Percentiles rank a stretch among this genome's conserved stretches.
Conservation (phyloP, 2,797 vertebrate species). For the Poeciliopsis gracilis region DNA sequence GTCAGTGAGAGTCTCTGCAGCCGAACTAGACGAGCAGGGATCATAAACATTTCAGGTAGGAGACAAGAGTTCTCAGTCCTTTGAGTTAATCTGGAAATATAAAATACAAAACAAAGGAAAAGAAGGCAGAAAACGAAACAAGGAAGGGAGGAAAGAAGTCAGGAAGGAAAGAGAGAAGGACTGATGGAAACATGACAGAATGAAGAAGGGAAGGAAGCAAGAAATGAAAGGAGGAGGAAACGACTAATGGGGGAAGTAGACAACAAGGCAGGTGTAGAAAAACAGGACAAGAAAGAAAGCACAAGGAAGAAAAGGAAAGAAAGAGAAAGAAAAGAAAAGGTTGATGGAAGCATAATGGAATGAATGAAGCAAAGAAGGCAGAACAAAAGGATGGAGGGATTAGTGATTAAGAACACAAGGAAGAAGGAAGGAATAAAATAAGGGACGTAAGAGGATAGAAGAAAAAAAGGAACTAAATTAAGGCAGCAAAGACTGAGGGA, state of each 20-base stretch:
- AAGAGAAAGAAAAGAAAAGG: no score
- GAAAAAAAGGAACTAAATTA: neutral
- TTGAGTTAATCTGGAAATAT: neutral
- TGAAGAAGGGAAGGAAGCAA: neutral
- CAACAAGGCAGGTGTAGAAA: neutral
- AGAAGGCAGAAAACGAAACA: neutral
- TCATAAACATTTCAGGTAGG: neutral
- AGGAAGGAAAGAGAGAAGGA: neutral
- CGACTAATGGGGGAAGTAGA: neutral
- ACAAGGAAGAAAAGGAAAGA: neutral
- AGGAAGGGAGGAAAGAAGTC: neutral
- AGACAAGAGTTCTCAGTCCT: neutral
- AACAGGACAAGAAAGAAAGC: neutral
- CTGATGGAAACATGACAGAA: neutral
- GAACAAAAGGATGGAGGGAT: neutral
- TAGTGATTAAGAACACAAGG: neutral
- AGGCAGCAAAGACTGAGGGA: neutral
- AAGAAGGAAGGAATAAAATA: neutral
- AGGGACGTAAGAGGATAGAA: no score
- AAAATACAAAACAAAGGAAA: neutral
- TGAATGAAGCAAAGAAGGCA: neutral
- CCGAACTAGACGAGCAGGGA: slow-evolving; percentile 43
- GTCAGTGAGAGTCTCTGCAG: slow-evolving; percentile 47
- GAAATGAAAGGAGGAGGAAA: neutral
- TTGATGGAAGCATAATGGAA: no score